A percentile compares a stretch with the other conserved stretches of the same genome.
Conservation (phyloP, 1,140 invertebrate genomes). For the Anastrepha obliqua region DNA sequence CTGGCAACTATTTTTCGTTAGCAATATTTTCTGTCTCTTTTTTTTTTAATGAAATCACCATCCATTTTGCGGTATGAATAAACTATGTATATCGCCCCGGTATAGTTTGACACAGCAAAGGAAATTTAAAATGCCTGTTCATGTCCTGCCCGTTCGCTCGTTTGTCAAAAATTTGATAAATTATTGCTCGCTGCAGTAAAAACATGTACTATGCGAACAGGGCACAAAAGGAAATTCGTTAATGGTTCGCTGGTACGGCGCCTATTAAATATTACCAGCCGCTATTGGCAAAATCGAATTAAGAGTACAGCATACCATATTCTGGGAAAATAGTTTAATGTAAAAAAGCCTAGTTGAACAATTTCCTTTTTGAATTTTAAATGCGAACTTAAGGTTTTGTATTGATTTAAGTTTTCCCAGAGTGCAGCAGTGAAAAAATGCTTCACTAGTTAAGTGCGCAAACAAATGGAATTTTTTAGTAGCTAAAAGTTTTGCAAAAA, state of each 20-base stretch:
- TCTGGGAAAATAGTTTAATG: no score
- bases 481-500: no score
- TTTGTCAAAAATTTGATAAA: conserved; percentile 39
- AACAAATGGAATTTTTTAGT: no score
- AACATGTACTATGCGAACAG: neutral
- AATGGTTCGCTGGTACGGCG: no score
- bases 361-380: neutral
- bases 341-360: no score
- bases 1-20: neutral
- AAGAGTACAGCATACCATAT: no score
- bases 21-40: neutral
- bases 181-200: neutral
- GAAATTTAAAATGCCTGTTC: neutral
- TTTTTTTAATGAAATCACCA: neutral
- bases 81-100: neutral
- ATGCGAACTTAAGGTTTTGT: no score
- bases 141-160: neutral
- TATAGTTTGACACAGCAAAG: neutral
- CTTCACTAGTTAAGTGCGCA: no score
- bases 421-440: neutral
- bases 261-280: no score
- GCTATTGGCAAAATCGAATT: no score
- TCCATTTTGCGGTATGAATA: conserved; percentile 14
- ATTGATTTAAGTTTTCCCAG: no score
- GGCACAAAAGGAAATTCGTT: no score